These are phyloP conservation scores for Thymelicus acteon DNA, from an alignment of 2,888 invertebrate genomes.

Conservation along the genomic window DNA sequence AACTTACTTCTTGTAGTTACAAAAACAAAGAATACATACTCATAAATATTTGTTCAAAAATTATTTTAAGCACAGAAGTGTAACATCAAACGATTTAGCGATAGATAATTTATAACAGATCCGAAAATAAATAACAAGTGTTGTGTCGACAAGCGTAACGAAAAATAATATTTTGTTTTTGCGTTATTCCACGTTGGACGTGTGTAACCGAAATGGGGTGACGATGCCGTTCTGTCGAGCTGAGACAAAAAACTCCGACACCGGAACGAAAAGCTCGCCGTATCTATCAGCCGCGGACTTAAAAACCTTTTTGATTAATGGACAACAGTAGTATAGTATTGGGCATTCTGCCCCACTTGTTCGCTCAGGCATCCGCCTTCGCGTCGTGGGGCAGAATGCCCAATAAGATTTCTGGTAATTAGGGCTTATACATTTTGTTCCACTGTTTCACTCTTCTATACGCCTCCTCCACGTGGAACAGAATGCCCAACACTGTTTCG, in stretches of 20 bases:
- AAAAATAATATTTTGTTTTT: constrained; percentile 75
- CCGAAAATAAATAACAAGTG: constrained; percentile 67
- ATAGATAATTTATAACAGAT: constrained; percentile 65
- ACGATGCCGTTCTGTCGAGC: constrained; percentile 57
- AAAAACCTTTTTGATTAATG: constrained; percentile 35
- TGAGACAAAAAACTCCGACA: constrained; percentile 39
- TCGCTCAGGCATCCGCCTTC: too few species aligned
- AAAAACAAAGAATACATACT: background rate
- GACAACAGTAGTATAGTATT: too few species aligned
- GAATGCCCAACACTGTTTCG: too few species aligned
- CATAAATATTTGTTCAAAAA: background rate
- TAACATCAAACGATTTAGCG: constrained; percentile 22
- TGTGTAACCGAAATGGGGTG: constrained; percentile 68
- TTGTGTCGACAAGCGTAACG: constrained; percentile 72
- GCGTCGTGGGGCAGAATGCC: too few species aligned
- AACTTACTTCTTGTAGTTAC: too few species aligned
- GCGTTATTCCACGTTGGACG: constrained; percentile 63
- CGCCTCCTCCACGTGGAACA: too few species aligned
- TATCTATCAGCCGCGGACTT: constrained; percentile 31
- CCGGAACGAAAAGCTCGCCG: constrained; percentile 38
- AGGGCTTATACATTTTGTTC: too few species aligned
- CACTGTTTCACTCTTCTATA: too few species aligned
- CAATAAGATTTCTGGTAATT: too few species aligned
- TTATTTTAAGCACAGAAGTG: constrained; percentile 6
- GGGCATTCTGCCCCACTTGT: too few species aligned